Base-by-base conservation (phyloP, 1,140 invertebrate species). In the Solen grandis region DNA sequence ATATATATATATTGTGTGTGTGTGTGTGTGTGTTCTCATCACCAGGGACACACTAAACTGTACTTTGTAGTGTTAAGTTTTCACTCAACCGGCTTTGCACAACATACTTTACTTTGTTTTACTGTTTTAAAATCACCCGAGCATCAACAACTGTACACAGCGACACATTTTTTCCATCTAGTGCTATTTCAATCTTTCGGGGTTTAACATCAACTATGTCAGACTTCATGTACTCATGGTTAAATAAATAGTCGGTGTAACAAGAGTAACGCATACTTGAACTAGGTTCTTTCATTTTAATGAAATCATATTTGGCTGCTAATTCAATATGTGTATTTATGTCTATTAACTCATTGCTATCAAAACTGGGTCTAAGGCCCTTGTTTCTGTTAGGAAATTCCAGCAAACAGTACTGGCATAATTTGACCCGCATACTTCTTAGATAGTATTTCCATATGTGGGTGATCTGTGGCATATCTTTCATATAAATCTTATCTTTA, bases 91-190 rank as follows among this genome's bases (percentile, higher is more conserved):
- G 36, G 62, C 62, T 65, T 65, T 38, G 33, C 62, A 65, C 62
- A 38, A 8, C 62, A 65, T 16, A 65, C n/a, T 63, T 29, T 29
- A 63, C 27, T 35, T 3, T 31, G 60, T 63, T 65, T 65, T 8
- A 65, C 31, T 65, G 62, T 65, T 65, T 65, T 27, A 65, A 65
- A 22, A 35, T 36, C 22, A 65, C n/a, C 8, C 36, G 16, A 65
- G 36, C 36, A 65, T 65, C 62, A 38, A 38, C 62, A 65, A 36
- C 33, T 13, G 31, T 35, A 36, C 25, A 25, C 62, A 65, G 62
- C 41, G 33, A 65, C 27, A 63, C 29, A 57, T 63, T 63, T 35
- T 31, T 31, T 14, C 27, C 27, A 63, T 35, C 13, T 5, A 63
- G n/a, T 63, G n/a, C 29, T 62, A 62, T 35, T 62, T 27, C 59